A percentile compares a stretch with the other conserved stretches of the same genome.
phyloP scores from a whole-genome alignment of 2,888 invertebrate genomes.

The Calliphora vomitoria region DNA sequence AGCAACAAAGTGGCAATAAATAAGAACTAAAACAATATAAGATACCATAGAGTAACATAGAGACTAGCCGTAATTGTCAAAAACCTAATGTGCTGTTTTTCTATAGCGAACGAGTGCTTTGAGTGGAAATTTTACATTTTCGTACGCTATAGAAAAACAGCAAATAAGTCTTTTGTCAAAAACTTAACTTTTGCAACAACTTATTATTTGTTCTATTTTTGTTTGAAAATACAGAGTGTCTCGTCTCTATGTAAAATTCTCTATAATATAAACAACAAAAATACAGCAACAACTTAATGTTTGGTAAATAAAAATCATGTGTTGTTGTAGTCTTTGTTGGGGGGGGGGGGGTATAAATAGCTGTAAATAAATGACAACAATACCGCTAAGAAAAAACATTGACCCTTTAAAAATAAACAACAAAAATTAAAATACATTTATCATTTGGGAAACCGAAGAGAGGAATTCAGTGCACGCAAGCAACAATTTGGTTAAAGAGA shows the following conservation, averaged over 20 bases:
- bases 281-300: background rate
- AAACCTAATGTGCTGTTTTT: no score
- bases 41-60: no score
- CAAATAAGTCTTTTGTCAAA: no score
- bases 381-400: slow-evolving; percentile 25
- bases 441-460: background rate
- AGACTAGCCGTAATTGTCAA: no score
- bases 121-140: no score
- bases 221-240: no score
- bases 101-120: no score
- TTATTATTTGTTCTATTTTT: no score
- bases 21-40: background rate
- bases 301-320: background rate
- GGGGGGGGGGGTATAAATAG: background rate
- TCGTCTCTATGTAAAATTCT: no score
- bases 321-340: background rate
- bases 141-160: no score
- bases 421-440: background rate
- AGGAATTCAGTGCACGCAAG: background rate
- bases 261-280: background rate
- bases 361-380: background rate
- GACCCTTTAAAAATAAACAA: slow-evolving; percentile 33
- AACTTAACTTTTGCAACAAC: no score
- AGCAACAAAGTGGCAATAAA: background rate
- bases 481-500: background rate